Base-by-base conservation (phyloP, 2,113 vertebrate genomes). In the Melierax canorus region DNA sequence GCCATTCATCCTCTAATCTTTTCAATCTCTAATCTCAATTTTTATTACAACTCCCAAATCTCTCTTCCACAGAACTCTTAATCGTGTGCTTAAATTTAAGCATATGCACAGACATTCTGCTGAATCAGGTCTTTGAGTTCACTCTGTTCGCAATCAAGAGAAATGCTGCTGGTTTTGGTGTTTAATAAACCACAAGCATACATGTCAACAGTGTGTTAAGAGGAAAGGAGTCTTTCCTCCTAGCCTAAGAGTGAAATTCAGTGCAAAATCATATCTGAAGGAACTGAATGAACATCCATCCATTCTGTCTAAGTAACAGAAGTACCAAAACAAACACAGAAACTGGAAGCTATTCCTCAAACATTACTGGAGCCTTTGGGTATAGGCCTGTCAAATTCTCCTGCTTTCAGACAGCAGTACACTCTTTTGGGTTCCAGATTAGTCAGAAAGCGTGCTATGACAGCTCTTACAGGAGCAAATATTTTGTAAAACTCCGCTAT, bases 11-110 rank as follows among this genome's bases (percentile, higher is more conserved):
- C n/a, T 91, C 69, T 83, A 51, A 91, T 73, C 92, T 95, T 62
- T 66, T 38, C 77, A 77, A 73, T 50, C 77, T 90, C 78, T 90
- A 69, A 86, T 92, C 81, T 90, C 74, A 66, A 53, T 92, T 97
- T 85, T 94, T 91, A 92, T 95, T 88, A 58, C 86, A 85, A 76
- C 30, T 92, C 79, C 68, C 64, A 93, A 92, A 86, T 80, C 75
- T 45, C 27, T 86, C 27, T 67, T 88, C 59, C 34, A 62, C 55
- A 83, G 66, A 95, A 90, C 62, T 91, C 80, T 66, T 78, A 92
- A 75, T 15, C 12, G 10, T 66, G 50, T 77, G 50, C 77, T 95
- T 93, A 51, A 48, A 83, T 76, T 69, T 36, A 90, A 86, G 63
- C 82, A 86, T 30, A 62, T 30, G 67, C 53, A 73, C 36, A 86